Base-by-base conservation (phyloP, 2,888 invertebrate genomes). In the Platycnemis pennipes region DNA sequence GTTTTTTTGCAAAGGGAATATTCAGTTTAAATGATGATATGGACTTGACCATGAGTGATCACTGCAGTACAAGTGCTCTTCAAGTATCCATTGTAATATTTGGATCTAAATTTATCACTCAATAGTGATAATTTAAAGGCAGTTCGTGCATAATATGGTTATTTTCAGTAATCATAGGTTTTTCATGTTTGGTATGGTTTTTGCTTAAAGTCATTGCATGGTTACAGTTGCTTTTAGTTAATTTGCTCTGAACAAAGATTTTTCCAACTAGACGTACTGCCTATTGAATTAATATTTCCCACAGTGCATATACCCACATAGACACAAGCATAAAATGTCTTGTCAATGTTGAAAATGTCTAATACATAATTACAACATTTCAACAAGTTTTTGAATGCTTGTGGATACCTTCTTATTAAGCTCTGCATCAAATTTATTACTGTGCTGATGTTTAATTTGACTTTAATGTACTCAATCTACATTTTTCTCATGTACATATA, bases 401-500 rank as follows among this genome's bases (percentile, higher is more conserved):
- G n/a, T n/a, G n/a, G n/a, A 37, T 77, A 37, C 11, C 77, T 37
- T 77, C 37, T 77, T 37, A 2, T 16, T 77, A 77, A 77, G 77
- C 11, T 37, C 37, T 77, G 31, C 77, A 77, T 77, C 77, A 31
- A 77, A 37, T 77, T 77, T 37, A 22, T 63, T 63, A 37, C 37
- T 11, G 37, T 77, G 77, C 26, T 77, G n/a, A 31, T 56, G 19
- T 37, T n/a, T 31, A 0, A 89, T 77, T 53, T 44, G 22, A 53
- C 11, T 37, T 26, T 89, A 19, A 26, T n/a, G 5, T 69, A 22
- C 45, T 69, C 45, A 7, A 44, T 87, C 26, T 19, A 44, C n/a
- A 37, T 46, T 94, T 91, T 46, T 56, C 94, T 94, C 16, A 45
- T 89, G 37, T 63, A 91, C 56, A 46, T 46, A 87, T 94, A 56